phyloP scores from a whole-genome alignment of 1,140 invertebrate genomes.

The Rhyzopertha dominica region DNA sequence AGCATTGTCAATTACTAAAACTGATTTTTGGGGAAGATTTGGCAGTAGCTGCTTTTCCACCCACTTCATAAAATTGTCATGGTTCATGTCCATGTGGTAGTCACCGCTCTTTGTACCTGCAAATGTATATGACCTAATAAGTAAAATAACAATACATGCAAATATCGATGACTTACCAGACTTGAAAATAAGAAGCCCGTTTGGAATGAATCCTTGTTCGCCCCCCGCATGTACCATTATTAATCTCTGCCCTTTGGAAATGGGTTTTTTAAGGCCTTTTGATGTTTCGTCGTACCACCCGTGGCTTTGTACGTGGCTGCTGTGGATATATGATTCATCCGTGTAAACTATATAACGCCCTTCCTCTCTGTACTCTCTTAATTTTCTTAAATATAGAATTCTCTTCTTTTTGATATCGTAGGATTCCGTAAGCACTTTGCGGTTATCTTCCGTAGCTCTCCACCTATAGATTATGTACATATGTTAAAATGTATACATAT shows the following conservation, averaged over 20 bases:
- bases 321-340: slow-evolving; percentile 5
- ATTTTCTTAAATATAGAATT: slow-evolving; percentile 6
- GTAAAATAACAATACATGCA: no score
- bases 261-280: not conserved
- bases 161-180: slow-evolving; percentile 4
- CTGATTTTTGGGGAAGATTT: slow-evolving; percentile 22
- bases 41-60: slow-evolving; percentile 23
- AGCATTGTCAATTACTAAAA: slow-evolving; percentile 33
- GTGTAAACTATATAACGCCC: slow-evolving; percentile 5
- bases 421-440: slow-evolving; percentile 2
- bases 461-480: no score
- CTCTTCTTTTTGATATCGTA: slow-evolving; percentile 1
- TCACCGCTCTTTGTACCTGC: slow-evolving; percentile 19
- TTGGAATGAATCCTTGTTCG: slow-evolving; percentile 26
- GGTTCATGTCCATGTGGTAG: slow-evolving; percentile 37
- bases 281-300: not conserved
- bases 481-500: no score
- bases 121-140: no score
- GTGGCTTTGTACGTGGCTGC: not conserved
- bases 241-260: not conserved
- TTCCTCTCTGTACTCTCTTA: slow-evolving; percentile 3
- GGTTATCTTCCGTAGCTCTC: slow-evolving; percentile 1
- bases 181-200: slow-evolving; percentile 25
- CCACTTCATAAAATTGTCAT: slow-evolving; percentile 23
- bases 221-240: not conserved